phyloP scores from a whole-genome alignment of 2,888 invertebrate species.

The Tachina fera region DNA sequence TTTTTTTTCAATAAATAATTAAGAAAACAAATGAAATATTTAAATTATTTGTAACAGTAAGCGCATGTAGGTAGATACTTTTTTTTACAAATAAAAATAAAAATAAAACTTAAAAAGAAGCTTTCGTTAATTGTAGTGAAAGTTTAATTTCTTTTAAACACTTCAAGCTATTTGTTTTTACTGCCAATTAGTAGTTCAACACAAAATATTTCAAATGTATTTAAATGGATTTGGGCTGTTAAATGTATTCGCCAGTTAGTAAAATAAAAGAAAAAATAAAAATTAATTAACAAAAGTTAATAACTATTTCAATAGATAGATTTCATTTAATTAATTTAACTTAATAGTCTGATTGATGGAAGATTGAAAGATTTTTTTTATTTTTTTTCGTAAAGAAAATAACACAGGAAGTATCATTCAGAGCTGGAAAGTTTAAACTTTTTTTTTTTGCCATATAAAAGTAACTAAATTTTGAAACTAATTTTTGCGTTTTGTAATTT shows the following conservation, averaged over 20 bases:
- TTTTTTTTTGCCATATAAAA: too few species aligned
- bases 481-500: too few species aligned
- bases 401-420: too few species aligned
- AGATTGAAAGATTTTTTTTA: background rate
- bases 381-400: too few species aligned
- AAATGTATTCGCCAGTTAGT: background rate
- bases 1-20: background rate
- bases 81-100: background rate
- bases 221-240: background rate
- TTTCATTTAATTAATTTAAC: background rate
- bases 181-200: background rate
- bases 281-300: background rate
- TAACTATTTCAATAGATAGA: background rate
- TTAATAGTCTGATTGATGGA: background rate
- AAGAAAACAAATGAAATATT: conserved; percentile 1
- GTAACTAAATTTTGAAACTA: too few species aligned
- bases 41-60: background rate
- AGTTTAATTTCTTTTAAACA: conserved; percentile 38
- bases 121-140: conserved; percentile 46
- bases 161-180: background rate
- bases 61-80: conserved; percentile 11
- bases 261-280: background rate
- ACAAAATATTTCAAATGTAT: background rate
- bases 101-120: background rate
- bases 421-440: too few species aligned